These are phyloP conservation scores for Tauraco erythrolophus DNA, from an alignment of 2,113 vertebrate species.

Conservation along the genomic window DNA sequence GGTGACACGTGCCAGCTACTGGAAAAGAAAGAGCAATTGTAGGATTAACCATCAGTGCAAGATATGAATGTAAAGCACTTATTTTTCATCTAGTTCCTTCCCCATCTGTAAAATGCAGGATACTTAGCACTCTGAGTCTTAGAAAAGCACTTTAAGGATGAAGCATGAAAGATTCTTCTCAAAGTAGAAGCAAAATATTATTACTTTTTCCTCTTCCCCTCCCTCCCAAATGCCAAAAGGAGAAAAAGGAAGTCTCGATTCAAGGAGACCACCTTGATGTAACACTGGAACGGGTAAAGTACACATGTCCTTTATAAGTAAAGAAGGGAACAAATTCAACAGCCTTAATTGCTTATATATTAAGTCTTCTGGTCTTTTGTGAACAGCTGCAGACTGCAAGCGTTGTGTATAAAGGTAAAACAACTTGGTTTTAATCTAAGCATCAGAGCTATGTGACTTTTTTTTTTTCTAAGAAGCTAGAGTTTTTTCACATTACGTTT, in stretches of 20 bases:
- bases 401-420: neutral
- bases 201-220: neutral
- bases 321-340: constrained; percentile 36
- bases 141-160: neutral
- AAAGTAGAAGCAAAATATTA: neutral
- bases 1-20: neutral
- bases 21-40: neutral
- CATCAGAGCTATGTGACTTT: neutral
- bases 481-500: neutral
- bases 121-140: neutral
- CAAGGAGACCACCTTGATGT: neutral
- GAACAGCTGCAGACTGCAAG: constrained; percentile 54
- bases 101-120: neutral
- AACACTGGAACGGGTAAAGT: neutral
- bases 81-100: constrained; percentile 18
- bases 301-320: neutral
- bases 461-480: neutral
- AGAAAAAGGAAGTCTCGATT: constrained; percentile 31
- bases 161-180: neutral
- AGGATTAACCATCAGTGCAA: neutral
- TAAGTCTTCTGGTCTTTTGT: neutral
- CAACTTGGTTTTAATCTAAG: constrained; percentile 42
- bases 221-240: neutral
- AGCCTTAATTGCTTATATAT: neutral
- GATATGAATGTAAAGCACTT: neutral